Evolutionary conservation across 2,797 vertebrate genomes (phyloP), one percentile per base, ranked within the genome.

Genomic region (Brachyalestes nurse): DNA sequence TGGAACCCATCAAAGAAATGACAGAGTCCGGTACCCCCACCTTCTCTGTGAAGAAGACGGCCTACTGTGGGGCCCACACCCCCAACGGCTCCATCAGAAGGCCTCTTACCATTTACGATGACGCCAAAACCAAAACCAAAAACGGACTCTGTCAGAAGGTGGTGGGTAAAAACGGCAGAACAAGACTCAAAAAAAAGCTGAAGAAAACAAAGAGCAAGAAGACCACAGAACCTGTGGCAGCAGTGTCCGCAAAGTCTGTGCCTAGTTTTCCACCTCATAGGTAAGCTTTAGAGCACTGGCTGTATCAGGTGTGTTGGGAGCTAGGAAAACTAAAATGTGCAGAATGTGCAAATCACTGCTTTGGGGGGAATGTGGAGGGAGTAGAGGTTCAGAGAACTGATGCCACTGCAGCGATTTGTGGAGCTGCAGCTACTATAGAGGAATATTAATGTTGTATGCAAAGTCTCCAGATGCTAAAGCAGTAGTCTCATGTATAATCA

Each of bases 11-110:
- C 85, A 97, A 95, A 88, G 98, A 99, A 72, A 91, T 95, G 62
- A 93, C 93, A 0, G 89, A 93, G 1, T 93, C 95, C 0, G 95
- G 96, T 42, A 86, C 92, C 45, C 5, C 88, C 23, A 95, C 96
- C 0, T 97, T 99, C 92, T 97, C 97, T 1, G 97, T 99, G 84
- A 97, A 99, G 87, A 99, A 99, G 92, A 99, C 97, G 0, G 97
- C 97, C 0, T 99, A 96, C 88, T 99, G 98, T 71, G 96, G 96
- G 81, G 93, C 94, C 61, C 98, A 99, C 92, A 98, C 96, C 0
- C 98, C 98, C 0, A 92, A 94, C 0, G 97, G 96, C 82, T 98
- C 97, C 66, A 94, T 95, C 77, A 93, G 96, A 61, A 93, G 97
- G 85, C 96, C 97, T 0, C 92, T 99, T 78, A 95, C 95, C 90